Evolutionary conservation across 30 jellyfish, hydroid and myxozoan genomes (phyloP), one percentile per base, ranked within the genome.

Genomic region (Hydra vulgaris): DNA sequence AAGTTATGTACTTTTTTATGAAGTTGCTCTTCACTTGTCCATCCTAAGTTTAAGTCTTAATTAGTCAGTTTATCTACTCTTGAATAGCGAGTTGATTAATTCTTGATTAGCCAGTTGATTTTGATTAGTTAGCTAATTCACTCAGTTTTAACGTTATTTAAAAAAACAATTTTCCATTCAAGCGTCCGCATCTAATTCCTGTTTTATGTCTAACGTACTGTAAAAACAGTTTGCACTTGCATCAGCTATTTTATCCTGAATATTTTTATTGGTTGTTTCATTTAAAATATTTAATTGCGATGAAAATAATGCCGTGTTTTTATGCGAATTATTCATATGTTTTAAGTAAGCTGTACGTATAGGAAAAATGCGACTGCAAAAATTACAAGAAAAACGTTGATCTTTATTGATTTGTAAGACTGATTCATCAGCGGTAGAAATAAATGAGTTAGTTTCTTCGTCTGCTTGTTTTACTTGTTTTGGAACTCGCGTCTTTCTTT

Each of bases 291-390:
- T 3, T 40, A 12, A 5, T 40, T 40, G 61, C 12, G 61, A 12
- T 3, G 61, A 12, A 12, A 7, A 17, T 25, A 17, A 4, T 75
- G 26, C 26, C 1, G 85, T 5, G 27, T 22, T 21, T 61, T 78
- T 80, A 25, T 80, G 87, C 7, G 66, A 71, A n/a, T 54, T 66
- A 22, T 80, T 80, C 71, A 80, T 24, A 66, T 80, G 87, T 70
- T 80, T 80, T 27, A 80, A 70, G 27, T 80, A 80, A 18, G 83
- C 85, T 8, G 87, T 80, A 21, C 87, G 72, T n/a, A 70, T 66
- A 17, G 84, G 87, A 26, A 80, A 80, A 19, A 20, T 27, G 1
- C 61, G 84, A 61, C 71, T 55, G 27, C 87, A 80, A 70, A 80
- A 66, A 27, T 80, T 80, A 66, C 87, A 80, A 23, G 69, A 82